A percentile compares a stretch with the other conserved stretches of the same genome.
Conservation (phyloP, 2,797 vertebrate genomes). For the Kryptolebias ocellatus region DNA sequence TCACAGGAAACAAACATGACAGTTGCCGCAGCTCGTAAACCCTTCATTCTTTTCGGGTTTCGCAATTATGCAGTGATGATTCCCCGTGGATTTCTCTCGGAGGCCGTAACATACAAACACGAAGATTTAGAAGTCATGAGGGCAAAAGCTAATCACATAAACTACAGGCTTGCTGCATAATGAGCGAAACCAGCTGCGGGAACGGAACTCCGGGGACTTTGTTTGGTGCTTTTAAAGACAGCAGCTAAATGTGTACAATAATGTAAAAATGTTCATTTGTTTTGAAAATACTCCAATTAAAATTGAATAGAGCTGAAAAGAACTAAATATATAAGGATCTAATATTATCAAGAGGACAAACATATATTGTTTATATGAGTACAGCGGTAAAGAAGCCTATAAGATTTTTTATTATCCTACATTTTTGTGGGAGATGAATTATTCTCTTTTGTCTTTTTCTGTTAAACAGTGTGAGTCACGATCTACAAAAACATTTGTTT, state of each 20-base stretch:
- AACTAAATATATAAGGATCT: too few species aligned
- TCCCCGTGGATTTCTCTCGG: neutral
- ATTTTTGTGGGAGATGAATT: too few species aligned
- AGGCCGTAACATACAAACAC: neutral
- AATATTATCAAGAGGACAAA: too few species aligned
- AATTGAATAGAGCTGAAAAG: neutral
- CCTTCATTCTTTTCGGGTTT: neutral
- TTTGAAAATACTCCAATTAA: conserved; percentile 10
- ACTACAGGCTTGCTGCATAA: neutral
- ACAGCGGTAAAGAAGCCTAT: too few species aligned
- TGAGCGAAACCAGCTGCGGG: neutral
- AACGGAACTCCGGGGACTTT: neutral
- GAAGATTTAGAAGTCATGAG: neutral
- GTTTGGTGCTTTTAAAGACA: neutral
- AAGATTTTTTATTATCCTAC: too few species aligned
- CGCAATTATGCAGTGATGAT: neutral
- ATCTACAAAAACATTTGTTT: too few species aligned
- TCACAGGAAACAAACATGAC: too few species aligned
- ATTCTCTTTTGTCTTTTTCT: too few species aligned
- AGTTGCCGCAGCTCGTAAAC: neutral
- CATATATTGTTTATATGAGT: too few species aligned
- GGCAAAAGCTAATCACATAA: neutral
- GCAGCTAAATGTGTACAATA: neutral
- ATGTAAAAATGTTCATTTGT: neutral
- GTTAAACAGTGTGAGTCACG: too few species aligned